A percentile compares a stretch with the other conserved stretches of the same genome.
Evolutionary conservation across 2,888 invertebrate species (phyloP).

Genomic region (Perdita meconis): DNA sequence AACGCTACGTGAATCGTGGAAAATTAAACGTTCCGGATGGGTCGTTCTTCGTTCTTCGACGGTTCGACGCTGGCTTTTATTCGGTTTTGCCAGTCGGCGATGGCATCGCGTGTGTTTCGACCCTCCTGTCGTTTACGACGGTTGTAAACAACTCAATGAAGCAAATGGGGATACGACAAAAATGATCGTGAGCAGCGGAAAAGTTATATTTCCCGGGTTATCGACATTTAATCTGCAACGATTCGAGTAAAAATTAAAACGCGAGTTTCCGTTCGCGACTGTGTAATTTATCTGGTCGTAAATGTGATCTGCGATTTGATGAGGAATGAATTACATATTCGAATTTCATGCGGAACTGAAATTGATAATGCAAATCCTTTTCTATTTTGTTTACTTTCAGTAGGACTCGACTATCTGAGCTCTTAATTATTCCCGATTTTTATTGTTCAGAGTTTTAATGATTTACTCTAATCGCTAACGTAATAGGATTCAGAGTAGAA

Average conservation of each 20-base stretch:
- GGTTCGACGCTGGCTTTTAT: not conserved
- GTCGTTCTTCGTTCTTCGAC: too few relatives aligned
- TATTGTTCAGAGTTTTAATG: too few relatives aligned
- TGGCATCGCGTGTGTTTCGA: constrained; percentile 6
- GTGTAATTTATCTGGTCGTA: too few relatives aligned
- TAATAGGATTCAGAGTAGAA: too few relatives aligned
- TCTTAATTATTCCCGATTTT: too few relatives aligned
- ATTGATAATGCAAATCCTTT: not conserved
- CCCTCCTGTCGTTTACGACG: constrained; percentile 7
- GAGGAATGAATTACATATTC: not conserved
- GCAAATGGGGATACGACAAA: not conserved
- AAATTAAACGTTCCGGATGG: too few relatives aligned
- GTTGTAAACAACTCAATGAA: constrained; percentile 15
- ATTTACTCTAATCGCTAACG: too few relatives aligned
- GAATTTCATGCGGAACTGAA: not conserved
- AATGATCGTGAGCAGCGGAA: not conserved
- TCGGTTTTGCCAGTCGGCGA: not conserved
- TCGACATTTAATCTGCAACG: not conserved
- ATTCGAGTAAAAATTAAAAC: not conserved
- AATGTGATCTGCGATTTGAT: not conserved
- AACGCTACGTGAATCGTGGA: too few relatives aligned
- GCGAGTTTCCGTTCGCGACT: too few relatives aligned
- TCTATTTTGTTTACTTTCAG: too few relatives aligned
- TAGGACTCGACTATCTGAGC: too few relatives aligned
- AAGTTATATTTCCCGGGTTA: too few relatives aligned